Conservation (phyloP, 2,888 invertebrate genomes). For the Drosophila helvetica region DNA sequence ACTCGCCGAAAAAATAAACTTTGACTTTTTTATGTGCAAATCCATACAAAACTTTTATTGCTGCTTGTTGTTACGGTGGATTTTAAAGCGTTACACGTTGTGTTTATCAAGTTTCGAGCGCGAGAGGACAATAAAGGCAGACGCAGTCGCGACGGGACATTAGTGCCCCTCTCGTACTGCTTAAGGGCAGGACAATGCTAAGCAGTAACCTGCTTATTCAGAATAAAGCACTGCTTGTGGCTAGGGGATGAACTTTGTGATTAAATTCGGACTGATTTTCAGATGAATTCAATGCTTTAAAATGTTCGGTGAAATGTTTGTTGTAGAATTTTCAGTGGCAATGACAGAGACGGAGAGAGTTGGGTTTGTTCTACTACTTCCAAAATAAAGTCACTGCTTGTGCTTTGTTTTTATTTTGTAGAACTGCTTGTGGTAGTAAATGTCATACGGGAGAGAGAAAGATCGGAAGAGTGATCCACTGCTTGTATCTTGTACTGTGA, state of each 20-base stretch:
- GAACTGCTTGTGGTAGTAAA: no score
- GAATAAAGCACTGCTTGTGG: no score
- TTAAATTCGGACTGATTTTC: no score
- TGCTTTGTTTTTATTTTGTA: no score
- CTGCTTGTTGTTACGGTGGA: conserved; percentile 39
- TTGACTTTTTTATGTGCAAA: conserved; percentile 68
- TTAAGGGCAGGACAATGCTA: background rate
- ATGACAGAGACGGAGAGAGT: no score
- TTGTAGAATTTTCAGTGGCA: no score
- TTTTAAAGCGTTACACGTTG: conserved; percentile 53
- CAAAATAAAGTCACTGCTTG: no score
- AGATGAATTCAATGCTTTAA: no score
- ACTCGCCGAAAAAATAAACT: conserved; percentile 67
- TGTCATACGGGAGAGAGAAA: no score
- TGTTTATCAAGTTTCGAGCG: conserved; percentile 37
- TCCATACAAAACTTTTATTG: conserved; percentile 52
- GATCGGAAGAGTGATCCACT: no score
- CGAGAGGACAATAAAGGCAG: conserved; percentile 43
- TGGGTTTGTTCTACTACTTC: no score
- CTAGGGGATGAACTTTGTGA: background rate
- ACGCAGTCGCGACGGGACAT: conserved; percentile 24
- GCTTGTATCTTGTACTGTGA: background rate
- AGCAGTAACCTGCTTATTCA: background rate
- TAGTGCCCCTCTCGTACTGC: background rate
- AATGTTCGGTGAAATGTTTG: no score